These are phyloP conservation scores for Aplysia californica DNA, from an alignment of 1,140 invertebrate species.

Conservation along the genomic window DNA sequence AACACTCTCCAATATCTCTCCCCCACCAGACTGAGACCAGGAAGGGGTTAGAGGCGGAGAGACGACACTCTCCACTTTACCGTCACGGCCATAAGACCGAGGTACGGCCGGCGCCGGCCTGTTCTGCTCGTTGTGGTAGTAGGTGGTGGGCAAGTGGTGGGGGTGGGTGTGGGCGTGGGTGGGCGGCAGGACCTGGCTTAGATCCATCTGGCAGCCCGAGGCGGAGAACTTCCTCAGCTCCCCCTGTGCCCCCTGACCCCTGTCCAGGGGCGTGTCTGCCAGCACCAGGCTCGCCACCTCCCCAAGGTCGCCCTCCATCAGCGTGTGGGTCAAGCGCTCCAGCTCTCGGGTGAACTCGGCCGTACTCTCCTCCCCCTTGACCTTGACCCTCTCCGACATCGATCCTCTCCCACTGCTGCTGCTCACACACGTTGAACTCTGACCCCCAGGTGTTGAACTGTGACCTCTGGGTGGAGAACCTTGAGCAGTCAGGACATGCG, in stretches of 20 bases:
- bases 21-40: neutral
- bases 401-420: too few species aligned
- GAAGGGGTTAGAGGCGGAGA: neutral
- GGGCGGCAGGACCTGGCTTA: neutral
- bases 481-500: too few species aligned
- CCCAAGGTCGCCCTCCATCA: neutral
- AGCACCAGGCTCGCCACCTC: neutral
- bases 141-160: neutral
- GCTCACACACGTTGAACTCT: too few species aligned
- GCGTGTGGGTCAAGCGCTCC: neutral
- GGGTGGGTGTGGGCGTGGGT: neutral
- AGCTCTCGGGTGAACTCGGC: neutral
- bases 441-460: too few species aligned
- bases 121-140: neutral
- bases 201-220: neutral
- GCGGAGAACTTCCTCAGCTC: neutral
- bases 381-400: too few species aligned
- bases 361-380: too few species aligned
- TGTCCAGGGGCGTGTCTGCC: neutral
- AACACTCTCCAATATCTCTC: too few species aligned
- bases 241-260: neutral
- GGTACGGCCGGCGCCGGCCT: too few species aligned
- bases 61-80: too few species aligned
- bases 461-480: too few species aligned
- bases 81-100: too few species aligned